Percentiles rank a stretch among this genome's conserved stretches.
Evolutionary conservation across 2,797 vertebrate genomes (phyloP).

Genomic region (Sebastes wilsoni): DNA sequence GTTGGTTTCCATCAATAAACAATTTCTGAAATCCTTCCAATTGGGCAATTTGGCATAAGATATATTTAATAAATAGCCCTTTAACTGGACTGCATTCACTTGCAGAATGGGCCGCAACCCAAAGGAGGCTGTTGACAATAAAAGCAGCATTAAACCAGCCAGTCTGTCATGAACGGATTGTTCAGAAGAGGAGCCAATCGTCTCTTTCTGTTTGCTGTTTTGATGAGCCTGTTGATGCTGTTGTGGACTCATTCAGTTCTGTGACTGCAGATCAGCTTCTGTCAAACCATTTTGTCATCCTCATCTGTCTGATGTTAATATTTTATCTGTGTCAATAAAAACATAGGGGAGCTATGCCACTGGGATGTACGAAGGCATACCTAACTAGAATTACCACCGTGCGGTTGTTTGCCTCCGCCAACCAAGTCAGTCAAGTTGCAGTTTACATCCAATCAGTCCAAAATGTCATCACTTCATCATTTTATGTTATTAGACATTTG

Average conservation of each 20-base stretch:
- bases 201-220: slow-evolving; percentile 28
- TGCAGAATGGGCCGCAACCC: slow-evolving; percentile 38
- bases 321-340: slow-evolving; percentile 17
- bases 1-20: slow-evolving; percentile 29
- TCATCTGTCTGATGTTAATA: not conserved
- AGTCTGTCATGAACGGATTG: slow-evolving; percentile 31
- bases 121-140: slow-evolving; percentile 44
- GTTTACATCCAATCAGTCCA: too few species aligned
- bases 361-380: not conserved
- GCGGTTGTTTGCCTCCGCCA: too few species aligned
- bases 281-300: not conserved
- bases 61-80: slow-evolving; percentile 45
- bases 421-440: too few species aligned
- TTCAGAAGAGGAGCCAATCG: slow-evolving; percentile 44
- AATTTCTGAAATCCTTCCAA: slow-evolving; percentile 38
- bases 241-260: slow-evolving; percentile 2
- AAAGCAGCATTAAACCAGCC: slow-evolving; percentile 38
- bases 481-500: too few species aligned
- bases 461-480: too few species aligned
- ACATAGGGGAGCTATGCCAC: not conserved
- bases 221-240: slow-evolving; percentile 43
- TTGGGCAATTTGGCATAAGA: slow-evolving; percentile 17
- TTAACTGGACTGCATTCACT: slow-evolving; percentile 36
- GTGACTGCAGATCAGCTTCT: slow-evolving; percentile 26
- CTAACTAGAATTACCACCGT: not conserved